A percentile compares a stretch with the other conserved stretches of the same genome.
Conservation (phyloP, 1,140 invertebrate species). For the Gryllus bimaculatus region DNA sequence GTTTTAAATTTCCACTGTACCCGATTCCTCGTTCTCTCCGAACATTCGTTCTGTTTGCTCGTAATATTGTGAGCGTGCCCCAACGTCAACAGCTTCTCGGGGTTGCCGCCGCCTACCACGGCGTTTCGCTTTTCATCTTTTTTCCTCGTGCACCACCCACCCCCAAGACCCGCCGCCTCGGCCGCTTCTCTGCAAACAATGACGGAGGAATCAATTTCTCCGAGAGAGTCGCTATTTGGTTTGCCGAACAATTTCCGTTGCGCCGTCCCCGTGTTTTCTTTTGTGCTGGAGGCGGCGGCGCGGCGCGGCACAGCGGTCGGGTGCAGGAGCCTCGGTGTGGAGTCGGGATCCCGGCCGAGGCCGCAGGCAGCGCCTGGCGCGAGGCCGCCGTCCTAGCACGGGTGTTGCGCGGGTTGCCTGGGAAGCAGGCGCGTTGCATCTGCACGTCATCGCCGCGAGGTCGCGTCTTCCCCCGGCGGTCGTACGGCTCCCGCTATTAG, state of each 20-base stretch:
- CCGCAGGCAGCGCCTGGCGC: background rate
- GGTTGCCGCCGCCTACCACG: background rate
- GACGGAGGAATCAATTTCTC: background rate
- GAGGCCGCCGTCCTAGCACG: conserved; percentile 7
- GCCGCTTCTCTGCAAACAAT: background rate
- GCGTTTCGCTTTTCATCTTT: background rate
- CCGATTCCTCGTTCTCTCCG: too few species aligned
- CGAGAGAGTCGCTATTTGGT: background rate
- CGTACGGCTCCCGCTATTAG: too few species aligned
- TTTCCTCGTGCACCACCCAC: background rate
- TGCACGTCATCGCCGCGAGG: too few species aligned
- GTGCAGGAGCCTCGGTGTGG: too few species aligned
- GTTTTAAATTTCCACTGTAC: too few species aligned
- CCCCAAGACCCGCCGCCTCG: background rate
- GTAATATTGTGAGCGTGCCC: too few species aligned
- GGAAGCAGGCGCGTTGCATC: background rate
- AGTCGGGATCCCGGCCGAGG: too few species aligned
- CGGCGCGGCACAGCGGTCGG: too few species aligned
- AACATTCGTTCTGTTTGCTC: too few species aligned
- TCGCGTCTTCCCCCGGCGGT: too few species aligned
- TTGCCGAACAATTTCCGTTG: conserved; percentile 9
- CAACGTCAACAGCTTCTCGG: too few species aligned
- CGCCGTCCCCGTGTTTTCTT: background rate
- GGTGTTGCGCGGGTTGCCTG: conserved; percentile 10
- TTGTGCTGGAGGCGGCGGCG: background rate